Evolutionary conservation across 2,888 invertebrate species (phyloP).

Genomic region (Fabriciana adippe): DNA sequence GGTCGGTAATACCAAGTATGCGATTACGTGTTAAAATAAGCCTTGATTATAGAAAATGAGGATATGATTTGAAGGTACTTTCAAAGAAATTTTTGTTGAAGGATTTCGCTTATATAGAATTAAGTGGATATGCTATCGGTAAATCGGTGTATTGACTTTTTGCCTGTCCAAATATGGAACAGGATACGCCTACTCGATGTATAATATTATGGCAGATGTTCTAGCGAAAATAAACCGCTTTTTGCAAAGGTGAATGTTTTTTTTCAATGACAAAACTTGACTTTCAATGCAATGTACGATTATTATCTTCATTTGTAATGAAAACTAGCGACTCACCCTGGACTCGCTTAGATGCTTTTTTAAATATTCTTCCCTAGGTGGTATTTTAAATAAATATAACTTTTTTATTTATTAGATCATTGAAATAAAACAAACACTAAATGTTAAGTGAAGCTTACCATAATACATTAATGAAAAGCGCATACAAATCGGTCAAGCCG

Average conservation of each 20-base stretch:
- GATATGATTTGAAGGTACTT: background rate
- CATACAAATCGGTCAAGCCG: too few species aligned
- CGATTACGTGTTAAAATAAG: background rate
- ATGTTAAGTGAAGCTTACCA: too few species aligned
- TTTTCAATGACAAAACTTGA: slow-evolving; percentile 1
- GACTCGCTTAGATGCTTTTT: too few species aligned
- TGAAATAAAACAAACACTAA: too few species aligned
- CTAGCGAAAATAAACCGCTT: slow-evolving; percentile 17
- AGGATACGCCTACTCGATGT: slow-evolving; percentile 24
- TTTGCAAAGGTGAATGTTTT: slow-evolving; percentile 5
- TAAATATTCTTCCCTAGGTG: too few species aligned
- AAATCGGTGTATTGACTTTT: slow-evolving; percentile 1
- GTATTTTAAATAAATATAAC: too few species aligned
- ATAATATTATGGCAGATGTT: slow-evolving; percentile 28
- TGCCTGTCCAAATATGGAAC: slow-evolving; percentile 25
- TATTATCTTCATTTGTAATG: background rate
- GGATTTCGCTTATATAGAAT: slow-evolving; percentile 21
- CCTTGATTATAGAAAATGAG: slow-evolving; percentile 1
- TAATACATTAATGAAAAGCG: too few species aligned
- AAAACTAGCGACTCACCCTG: too few species aligned
- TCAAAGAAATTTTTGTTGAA: slow-evolving; percentile 14
- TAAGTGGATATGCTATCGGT: slow-evolving; percentile 2
- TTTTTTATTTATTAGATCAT: too few species aligned
- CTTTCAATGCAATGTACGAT: background rate
- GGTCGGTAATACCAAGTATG: too few species aligned